A percentile compares a stretch with the other conserved stretches of the same genome.
Conservation (phyloP, 2,888 invertebrate species). For the Ephialtes manifestator region DNA sequence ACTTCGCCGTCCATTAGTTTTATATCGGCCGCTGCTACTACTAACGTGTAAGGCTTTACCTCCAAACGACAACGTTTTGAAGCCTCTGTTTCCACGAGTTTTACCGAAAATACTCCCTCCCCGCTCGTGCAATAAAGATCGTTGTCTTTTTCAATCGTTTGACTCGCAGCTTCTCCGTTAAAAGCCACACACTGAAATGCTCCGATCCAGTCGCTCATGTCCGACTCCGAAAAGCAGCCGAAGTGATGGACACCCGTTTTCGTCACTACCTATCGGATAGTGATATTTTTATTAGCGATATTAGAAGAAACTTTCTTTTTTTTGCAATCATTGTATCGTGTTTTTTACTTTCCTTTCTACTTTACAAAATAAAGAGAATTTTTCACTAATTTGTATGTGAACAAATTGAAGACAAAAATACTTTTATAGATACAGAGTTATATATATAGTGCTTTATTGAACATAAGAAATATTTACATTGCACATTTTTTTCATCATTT, state of each 20-base stretch:
- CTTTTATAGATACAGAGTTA: too few relatives aligned
- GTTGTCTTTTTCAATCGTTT: constrained; percentile 93
- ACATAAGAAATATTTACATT: too few relatives aligned
- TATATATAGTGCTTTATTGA: too few relatives aligned
- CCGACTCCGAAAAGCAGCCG: constrained; percentile 90
- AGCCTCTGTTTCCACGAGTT: constrained; percentile 92
- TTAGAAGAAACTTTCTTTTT: not conserved
- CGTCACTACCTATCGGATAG: constrained; percentile 89
- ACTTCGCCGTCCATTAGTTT: constrained; percentile 91
- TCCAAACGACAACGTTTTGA: constrained; percentile 92
- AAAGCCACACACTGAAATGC: constrained; percentile 94
- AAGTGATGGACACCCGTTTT: constrained; percentile 89
- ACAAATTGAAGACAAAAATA: not conserved
- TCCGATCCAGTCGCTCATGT: constrained; percentile 92
- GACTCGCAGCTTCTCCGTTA: constrained; percentile 89
- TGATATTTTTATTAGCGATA: not conserved
- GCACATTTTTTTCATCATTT: too few relatives aligned
- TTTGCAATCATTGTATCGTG: not conserved
- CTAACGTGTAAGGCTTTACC: constrained; percentile 90
- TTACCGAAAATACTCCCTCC: constrained; percentile 93
- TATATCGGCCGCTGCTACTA: constrained; percentile 92
- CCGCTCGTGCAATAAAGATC: constrained; percentile 95
- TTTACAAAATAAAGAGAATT: not conserved
- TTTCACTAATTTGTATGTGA: not conserved
- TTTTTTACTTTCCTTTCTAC: not conserved